These are phyloP conservation scores for Pseudochirops cupreus DNA, from an alignment of 2,797 vertebrate genomes.

Conservation along the genomic window DNA sequence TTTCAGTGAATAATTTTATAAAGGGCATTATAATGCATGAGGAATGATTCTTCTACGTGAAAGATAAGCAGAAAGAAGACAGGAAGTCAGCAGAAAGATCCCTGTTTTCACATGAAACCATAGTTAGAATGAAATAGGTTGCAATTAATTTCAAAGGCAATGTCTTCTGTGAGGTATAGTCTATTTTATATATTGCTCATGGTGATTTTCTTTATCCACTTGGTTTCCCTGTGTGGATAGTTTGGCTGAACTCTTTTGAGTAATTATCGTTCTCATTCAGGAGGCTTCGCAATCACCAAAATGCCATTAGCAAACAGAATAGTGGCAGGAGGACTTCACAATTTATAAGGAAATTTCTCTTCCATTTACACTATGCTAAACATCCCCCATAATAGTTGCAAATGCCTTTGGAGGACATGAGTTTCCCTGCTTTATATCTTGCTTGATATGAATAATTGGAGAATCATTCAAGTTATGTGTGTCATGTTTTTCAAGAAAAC, in stretches of 20 bases:
- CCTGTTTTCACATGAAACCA: neutral
- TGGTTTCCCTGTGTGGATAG: neutral
- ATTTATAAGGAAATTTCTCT: neutral
- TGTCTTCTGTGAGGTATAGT: neutral
- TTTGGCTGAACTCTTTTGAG: neutral
- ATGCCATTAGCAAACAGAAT: neutral
- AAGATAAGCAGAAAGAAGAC: conserved; percentile 8
- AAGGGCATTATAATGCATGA: neutral
- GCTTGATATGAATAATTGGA: neutral
- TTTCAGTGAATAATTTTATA: neutral
- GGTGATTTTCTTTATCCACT: neutral
- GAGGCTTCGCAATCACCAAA: neutral
- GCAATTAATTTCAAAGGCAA: conserved; percentile 47
- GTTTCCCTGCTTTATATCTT: neutral
- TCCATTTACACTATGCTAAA: neutral
- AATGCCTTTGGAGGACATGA: neutral
- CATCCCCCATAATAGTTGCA: neutral
- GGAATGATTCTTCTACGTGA: neutral
- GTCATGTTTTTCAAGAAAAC: neutral
- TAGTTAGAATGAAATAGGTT: conserved; percentile 6
- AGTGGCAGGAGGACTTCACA: neutral
- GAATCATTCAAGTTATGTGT: neutral
- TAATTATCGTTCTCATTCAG: neutral
- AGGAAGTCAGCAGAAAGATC: neutral
- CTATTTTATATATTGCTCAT: conserved; percentile 21